Percentiles rank a stretch among this genome's conserved stretches.
Conservation (phyloP, 92 coral and sea anemone species). For the Heteractis magnifica region DNA sequence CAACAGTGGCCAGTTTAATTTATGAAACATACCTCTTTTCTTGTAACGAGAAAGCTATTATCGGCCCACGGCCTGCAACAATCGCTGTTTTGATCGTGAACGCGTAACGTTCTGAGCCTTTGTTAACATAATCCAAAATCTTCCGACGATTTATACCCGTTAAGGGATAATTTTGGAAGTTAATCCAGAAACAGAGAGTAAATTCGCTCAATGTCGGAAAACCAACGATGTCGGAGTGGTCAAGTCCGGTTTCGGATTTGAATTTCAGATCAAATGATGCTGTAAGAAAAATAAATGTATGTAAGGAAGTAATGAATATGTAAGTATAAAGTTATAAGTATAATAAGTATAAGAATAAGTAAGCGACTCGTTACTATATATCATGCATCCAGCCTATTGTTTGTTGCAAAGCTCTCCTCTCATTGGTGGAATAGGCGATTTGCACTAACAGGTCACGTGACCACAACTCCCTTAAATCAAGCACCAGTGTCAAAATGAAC, state of each 20-base stretch:
- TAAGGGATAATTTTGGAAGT: neutral
- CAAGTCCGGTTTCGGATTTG: neutral
- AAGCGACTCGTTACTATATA: no score
- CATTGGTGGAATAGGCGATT: no score
- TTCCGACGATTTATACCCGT: neutral
- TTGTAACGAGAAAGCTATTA: neutral
- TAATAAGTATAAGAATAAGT: no score
- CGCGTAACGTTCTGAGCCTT: neutral
- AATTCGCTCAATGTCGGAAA: neutral
- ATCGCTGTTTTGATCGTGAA: neutral
- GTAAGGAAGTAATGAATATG: no score
- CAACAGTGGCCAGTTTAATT: no score
- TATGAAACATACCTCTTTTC: neutral
- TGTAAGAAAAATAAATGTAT: neutral
- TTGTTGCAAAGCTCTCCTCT: no score
- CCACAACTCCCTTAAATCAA: no score
- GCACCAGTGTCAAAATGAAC: no score
- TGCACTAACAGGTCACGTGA: no score
- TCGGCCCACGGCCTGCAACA: neutral
- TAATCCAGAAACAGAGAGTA: neutral
- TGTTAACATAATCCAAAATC: neutral
- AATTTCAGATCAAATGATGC: conserved; percentile 1
- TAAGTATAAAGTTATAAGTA: no score
- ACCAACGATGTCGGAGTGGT: neutral
- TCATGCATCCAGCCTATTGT: no score